Base-by-base conservation (phyloP, 2,113 vertebrate genomes). In the Elgaria multicarinata region DNA sequence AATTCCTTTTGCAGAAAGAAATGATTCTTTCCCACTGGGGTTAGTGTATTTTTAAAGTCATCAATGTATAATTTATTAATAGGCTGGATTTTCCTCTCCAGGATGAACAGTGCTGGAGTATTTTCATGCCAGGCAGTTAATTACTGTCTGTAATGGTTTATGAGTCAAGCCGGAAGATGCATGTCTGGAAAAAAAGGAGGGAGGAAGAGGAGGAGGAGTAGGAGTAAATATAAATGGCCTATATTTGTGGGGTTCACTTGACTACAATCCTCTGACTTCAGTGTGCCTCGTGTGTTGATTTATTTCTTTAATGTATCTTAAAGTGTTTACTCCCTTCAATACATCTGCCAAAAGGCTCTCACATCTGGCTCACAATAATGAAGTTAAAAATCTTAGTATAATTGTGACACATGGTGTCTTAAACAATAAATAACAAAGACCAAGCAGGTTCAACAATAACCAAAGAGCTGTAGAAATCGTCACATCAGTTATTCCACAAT, bases 81-180 rank as follows among this genome's bases (percentile, higher is more conserved):
- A 83, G 42, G 55, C n/a, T 80, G 88, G 16, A 83, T 91, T 22
- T 50, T 92, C 22, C 13, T 90, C 58, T 77, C 62, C 88, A 67
- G 83, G 93, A 92, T 90, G 86, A 95, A 91, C 62, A 93, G 87
- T 80, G 53, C 64, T 39, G 8, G 82, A 86, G 89, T 93, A 92
- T 90, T 93, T 94, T 96, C 87, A 91, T 89, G 93, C 16, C 84
- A 75, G 86, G 71, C 74, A 86, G 53, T 91, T 96, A 94, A 95
- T 95, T 92, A 91, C 84, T 82, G 85, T 91, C 58, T 90, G 72
- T 69, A 87, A 44, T 20, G 0, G 84, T 93, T 92, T 92, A 91
- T 75, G 42, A 86, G 83, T 89, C 46, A 86, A 92, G 92, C 88
- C 66, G 86, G 69, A 44, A 55, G 64, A 82, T 4, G 26, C 8